Evolutionary conservation across 1,140 invertebrate genomes (phyloP).

Genomic region (Macrotrachela quadricornifera): DNA sequence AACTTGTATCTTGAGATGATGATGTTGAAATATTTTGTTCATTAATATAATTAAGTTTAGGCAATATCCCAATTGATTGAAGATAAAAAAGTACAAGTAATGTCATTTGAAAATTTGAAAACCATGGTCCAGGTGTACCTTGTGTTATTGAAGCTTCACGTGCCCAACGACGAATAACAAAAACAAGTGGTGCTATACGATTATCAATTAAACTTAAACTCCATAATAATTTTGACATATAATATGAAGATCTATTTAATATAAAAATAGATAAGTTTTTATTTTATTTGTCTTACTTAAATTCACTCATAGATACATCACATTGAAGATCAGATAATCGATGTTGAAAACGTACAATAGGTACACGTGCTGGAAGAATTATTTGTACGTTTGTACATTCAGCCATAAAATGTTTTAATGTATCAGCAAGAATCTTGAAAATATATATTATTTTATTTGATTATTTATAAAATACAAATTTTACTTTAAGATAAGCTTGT

Average conservation of each 20-base stretch:
- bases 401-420: neutral
- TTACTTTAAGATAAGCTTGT: neutral
- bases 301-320: neutral
- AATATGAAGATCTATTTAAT: neutral
- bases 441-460: no score
- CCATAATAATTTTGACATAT: neutral
- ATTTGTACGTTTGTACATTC: neutral
- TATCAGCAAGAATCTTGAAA: neutral
- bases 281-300: neutral
- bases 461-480: neutral
- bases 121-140: neutral
- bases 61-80: neutral
- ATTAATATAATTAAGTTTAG: neutral
- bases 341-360: neutral
- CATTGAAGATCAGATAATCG: neutral
- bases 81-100: neutral
- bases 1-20: neutral
- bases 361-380: neutral
- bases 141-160: neutral
- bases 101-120: neutral
- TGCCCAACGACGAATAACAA: neutral
- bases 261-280: neutral
- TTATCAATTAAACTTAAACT: neutral
- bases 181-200: neutral
- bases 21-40: neutral